These are phyloP conservation scores for Zophobas morio DNA, from an alignment of 1,140 invertebrate species.

Conservation along the genomic window DNA sequence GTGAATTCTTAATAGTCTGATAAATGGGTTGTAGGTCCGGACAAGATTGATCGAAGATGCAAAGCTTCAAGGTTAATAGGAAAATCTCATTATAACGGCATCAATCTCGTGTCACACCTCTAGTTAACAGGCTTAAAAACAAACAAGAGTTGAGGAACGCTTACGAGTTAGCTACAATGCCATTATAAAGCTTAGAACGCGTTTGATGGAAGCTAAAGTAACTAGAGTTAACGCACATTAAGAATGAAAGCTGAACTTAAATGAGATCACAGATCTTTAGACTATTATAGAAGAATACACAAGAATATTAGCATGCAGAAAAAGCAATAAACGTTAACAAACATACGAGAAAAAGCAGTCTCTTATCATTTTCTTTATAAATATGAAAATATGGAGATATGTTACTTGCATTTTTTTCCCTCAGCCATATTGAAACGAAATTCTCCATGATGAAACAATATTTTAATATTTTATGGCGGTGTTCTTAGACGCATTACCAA, in stretches of 20 bases:
- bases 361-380: no score
- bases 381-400: no score
- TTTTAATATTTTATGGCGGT: no score
- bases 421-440: no score
- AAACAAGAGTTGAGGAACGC: slow-evolving; percentile 4
- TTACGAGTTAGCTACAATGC: not conserved
- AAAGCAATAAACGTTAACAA: no score
- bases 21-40: slow-evolving; percentile 3
- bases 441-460: no score
- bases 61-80: slow-evolving; percentile 2
- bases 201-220: not conserved
- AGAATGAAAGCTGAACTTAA: not conserved
- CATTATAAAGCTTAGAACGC: not conserved
- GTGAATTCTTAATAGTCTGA: slow-evolving; percentile 26
- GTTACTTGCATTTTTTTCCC: no score
- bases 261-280: no score
- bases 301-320: no score
- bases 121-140: slow-evolving; percentile 16
- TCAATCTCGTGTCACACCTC: slow-evolving; percentile 30
- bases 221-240: not conserved
- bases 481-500: no score
- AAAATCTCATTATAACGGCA: slow-evolving; percentile 23
- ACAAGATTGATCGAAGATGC: slow-evolving; percentile 24
- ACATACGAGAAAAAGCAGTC: no score
- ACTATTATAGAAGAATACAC: no score